phyloP scores from a whole-genome alignment of 1,140 invertebrate genomes.

The Drosophila repletoides region DNA sequence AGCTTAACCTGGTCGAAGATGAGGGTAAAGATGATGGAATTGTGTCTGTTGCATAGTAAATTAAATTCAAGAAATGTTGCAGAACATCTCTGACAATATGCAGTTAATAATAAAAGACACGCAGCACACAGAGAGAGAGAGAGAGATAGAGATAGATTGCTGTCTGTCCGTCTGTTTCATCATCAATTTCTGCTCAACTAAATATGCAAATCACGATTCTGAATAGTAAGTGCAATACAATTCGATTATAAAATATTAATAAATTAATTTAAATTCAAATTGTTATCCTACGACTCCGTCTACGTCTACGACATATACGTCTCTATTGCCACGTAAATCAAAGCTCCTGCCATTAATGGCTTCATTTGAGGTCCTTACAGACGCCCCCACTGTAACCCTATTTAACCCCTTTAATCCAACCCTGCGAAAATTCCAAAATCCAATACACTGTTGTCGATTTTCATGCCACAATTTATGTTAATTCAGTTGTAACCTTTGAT shows the following conservation, averaged over 20 bases:
- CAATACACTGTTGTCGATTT: slow-evolving; percentile 56
- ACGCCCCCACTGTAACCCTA: too few relatives aligned
- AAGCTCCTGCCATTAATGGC: slow-evolving; percentile 50
- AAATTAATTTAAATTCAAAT: slow-evolving; percentile 69
- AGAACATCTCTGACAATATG: slow-evolving; percentile 36
- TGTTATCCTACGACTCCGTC: slow-evolving; percentile 17
- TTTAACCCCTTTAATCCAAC: slow-evolving; percentile 5
- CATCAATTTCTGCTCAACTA: slow-evolving; percentile 37
- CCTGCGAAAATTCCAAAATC: slow-evolving; percentile 21
- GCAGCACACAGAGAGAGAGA: not conserved
- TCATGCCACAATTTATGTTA: slow-evolving; percentile 67
- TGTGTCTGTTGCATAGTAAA: slow-evolving; percentile 50
- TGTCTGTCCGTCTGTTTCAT: slow-evolving; percentile 18
- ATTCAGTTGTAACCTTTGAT: slow-evolving; percentile 67
- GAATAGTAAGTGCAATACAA: slow-evolving; percentile 24
- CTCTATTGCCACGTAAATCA: slow-evolving; percentile 44
- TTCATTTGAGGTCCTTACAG: slow-evolving; percentile 27
- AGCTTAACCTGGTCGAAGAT: slow-evolving; percentile 11
- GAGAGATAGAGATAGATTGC: too few relatives aligned
- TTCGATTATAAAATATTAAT: slow-evolving; percentile 78
- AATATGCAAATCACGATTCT: slow-evolving; percentile 68
- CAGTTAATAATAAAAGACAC: slow-evolving; percentile 66
- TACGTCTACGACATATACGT: not conserved
- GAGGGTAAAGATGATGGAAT: not conserved
- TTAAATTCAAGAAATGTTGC: slow-evolving; percentile 57